Evolutionary conservation across 2,113 vertebrate genomes (phyloP), one percentile per base, ranked within the genome.

Genomic region (Pseudorasbora parva): DNA sequence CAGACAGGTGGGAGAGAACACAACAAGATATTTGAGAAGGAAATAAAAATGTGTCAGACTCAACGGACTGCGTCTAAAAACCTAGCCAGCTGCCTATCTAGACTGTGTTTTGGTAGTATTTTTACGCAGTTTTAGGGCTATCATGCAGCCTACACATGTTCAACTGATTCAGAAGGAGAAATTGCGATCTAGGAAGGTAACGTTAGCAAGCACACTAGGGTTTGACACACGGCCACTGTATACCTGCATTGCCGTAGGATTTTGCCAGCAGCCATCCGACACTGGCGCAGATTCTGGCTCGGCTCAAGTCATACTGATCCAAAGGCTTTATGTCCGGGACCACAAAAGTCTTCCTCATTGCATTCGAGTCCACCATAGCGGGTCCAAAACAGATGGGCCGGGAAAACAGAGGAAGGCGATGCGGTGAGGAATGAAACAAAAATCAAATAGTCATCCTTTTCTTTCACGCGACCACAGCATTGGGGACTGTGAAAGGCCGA

Each of bases 211-310:
- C 45, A 19, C n/a, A 47, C 33, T 17, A 57, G 25, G 72, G 64
- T 57, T 47, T n/a, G 33, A 59, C 23, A 78, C 30, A 69, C n/a
- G 8, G 23, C 23, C 78, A 8, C 78, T 68, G 7, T 66, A 82
- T 95, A 97, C 97, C 96, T 96, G 95, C 93, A 92, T 92, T 93
- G 89, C 95, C 95, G 92, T 96, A 97, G 19, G 95, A 95, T 92
- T 95, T 95, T 72, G 94, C 94, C 91, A 97, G 86, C 41, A 97
- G 93, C 97, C 97, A 97, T 47, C 95, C 95, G 88, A 97, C 91
- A 93, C 96, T 96, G 89, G 95, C 95, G 90, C 96, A 96, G 89
- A 96, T 96, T 92, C 95, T 96, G 78, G 96, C 96, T 91, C 94
- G 93, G 72, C 92, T 91, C 85, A 92, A 93, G 86, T 97, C 97